A percentile compares a stretch with the other conserved stretches of the same genome.
These are phyloP conservation scores for Rhinichthys osculus DNA, from an alignment of 2,797 vertebrate genomes.

Conservation along the genomic window DNA sequence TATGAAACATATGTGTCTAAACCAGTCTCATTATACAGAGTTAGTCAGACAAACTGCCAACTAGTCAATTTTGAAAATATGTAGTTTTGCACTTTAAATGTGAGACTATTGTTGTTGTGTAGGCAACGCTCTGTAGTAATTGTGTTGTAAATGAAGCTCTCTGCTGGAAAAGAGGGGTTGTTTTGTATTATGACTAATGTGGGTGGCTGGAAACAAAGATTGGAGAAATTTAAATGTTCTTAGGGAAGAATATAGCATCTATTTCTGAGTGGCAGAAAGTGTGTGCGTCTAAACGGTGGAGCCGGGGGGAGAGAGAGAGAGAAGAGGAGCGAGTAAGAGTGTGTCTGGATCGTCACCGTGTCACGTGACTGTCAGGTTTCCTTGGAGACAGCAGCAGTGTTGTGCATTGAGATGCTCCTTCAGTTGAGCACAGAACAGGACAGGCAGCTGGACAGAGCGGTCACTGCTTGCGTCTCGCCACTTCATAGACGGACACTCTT, in stretches of 20 bases:
- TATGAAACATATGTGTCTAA: background rate
- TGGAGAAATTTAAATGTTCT: constrained; percentile 6
- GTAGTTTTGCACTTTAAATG: constrained; percentile 1
- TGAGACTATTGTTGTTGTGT: background rate
- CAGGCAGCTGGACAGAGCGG: constrained; percentile 71
- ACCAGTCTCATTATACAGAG: background rate
- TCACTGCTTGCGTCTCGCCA: constrained; percentile 72
- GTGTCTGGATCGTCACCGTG: constrained; percentile 71
- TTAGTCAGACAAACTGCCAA: background rate
- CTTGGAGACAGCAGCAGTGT: constrained; percentile 85
- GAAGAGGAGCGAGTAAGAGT: constrained; percentile 53
- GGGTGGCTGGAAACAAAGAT: constrained; percentile 14
- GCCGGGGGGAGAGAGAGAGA: constrained; percentile 47
- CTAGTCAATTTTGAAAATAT: background rate
- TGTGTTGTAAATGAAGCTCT: constrained; percentile 20
- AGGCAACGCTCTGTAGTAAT: constrained; percentile 18
- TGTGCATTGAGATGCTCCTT: constrained; percentile 82
- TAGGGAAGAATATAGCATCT: constrained; percentile 22
- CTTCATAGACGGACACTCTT: constrained; percentile 70
- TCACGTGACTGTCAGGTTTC: constrained; percentile 84
- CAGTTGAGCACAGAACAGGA: constrained; percentile 75
- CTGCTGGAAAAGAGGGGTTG: background rate
- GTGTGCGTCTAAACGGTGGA: constrained; percentile 32
- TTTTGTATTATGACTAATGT: constrained; percentile 24
- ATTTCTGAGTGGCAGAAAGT: constrained; percentile 12